These are phyloP conservation scores for Eupsittula cactorum DNA, from an alignment of 2,113 vertebrate genomes.

Conservation along the genomic window DNA sequence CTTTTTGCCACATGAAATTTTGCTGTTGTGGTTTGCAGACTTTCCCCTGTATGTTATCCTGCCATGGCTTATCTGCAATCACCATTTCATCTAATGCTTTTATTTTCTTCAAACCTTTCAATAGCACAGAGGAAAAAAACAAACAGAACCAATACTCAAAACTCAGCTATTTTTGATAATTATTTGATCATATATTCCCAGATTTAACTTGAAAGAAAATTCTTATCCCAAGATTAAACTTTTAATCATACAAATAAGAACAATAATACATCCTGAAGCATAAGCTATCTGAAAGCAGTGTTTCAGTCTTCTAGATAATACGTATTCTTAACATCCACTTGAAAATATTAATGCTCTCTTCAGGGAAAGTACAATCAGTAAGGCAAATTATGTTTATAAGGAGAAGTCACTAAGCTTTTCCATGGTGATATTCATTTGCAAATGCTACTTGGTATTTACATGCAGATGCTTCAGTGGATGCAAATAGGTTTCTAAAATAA, in stretches of 20 bases:
- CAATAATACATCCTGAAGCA: neutral
- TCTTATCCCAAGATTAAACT: neutral
- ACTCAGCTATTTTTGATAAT: neutral
- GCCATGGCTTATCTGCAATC: neutral
- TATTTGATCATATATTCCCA: neutral
- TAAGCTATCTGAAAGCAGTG: neutral
- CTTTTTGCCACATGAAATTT: neutral
- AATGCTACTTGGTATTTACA: neutral
- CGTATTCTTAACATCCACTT: neutral
- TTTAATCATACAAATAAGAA: neutral
- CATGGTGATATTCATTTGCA: constrained; percentile 19
- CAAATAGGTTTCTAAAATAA: constrained; percentile 42
- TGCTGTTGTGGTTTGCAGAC: neutral
- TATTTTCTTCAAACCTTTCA: neutral
- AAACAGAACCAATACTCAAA: neutral
- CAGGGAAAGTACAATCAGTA: constrained; percentile 30
- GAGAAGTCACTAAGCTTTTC: constrained; percentile 32
- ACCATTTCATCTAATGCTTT: neutral
- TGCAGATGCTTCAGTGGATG: neutral
- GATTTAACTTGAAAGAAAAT: neutral
- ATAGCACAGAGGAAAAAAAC: neutral
- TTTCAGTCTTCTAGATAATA: neutral
- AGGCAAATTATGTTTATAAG: constrained; percentile 44
- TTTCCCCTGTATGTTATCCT: neutral
- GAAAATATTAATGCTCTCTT: neutral